Base-by-base conservation (phyloP, 2,113 vertebrate genomes). In the Australoheros scitulus region DNA sequence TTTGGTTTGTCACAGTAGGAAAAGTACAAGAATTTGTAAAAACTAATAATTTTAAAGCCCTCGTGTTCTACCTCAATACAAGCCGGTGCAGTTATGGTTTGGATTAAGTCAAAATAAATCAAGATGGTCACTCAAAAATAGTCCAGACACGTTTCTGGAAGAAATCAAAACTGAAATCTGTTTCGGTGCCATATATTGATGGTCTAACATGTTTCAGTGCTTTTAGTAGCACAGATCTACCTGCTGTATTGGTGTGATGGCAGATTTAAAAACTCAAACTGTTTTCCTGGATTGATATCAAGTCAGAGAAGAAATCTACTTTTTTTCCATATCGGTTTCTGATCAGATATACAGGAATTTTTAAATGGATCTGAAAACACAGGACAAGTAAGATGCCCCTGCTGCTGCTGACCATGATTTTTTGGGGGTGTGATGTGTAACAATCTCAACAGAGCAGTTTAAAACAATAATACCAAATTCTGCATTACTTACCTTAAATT, bases 401-500 rank as follows among this genome's bases (percentile, higher is more conserved):
- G 43, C 43, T 60, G 64, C 68, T 32, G 26, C 47, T 72, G 43
- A 32, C 26, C 47, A 72, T 60, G 5, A 59, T 58, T 38, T 38
- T 38, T 38, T 26, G 2, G 5, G 63, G 24, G 75, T 68, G 1
- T 56, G 65, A 81, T 34, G 58, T 26, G 26, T 11, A 50, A 74
- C 47, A 79, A 36, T 57, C 41, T 26, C 57, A 81, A 11, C 55
- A 78, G 3, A 6, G 47, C 1, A 41, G 13, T 38, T 38, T 7
- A 78, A 78, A 10, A 84, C 4, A 61, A 13, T 14, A 36, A 9
- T 15, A 6, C 20, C 0, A 79, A 5, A 15, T 26, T 78, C 70
- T 70, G 5, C 5, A n/a, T 52, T 11, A 24, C 87, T 90, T 79
- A 94, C 92, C 87, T 92, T 87, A 22, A 58, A 78, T 4, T 60